phyloP scores from a whole-genome alignment of 2,888 invertebrate genomes.

The Stenichneumon culpator region DNA sequence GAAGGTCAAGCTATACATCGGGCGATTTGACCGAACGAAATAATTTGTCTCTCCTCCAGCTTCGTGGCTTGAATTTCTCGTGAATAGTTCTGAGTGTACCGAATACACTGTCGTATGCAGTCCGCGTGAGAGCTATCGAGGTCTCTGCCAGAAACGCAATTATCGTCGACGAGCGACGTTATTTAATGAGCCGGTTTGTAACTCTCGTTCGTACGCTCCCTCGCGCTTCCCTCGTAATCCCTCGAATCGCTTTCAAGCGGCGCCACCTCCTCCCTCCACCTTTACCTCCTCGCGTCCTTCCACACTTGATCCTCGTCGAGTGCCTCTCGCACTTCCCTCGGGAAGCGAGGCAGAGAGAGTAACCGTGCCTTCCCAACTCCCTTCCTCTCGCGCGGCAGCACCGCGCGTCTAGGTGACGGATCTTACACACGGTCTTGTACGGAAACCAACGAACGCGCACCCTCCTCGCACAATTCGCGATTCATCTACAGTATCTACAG shows the following conservation, averaged over 20 bases:
- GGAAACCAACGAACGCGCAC: background rate
- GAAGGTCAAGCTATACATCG: background rate
- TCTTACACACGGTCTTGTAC: constrained; percentile 8
- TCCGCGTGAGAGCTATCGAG: constrained; percentile 3
- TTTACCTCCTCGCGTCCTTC: constrained; percentile 26
- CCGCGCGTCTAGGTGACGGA: constrained; percentile 33
- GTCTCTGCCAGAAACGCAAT: constrained; percentile 50
- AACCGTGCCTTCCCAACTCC: background rate
- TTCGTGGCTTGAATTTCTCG: background rate
- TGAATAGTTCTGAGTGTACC: background rate
- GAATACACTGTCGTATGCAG: background rate
- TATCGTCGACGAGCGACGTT: constrained; percentile 49
- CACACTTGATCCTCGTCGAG: constrained; percentile 37
- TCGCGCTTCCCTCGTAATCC: constrained; percentile 22
- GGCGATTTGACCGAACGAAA: background rate
- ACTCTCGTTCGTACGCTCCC: constrained; percentile 33
- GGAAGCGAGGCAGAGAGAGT: constrained; percentile 3
- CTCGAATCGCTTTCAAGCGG: constrained; percentile 11
- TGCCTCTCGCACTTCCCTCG: constrained; percentile 6
- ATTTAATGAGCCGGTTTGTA: constrained; percentile 39
- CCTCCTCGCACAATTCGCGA: constrained; percentile 8
- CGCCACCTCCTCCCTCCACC: constrained; percentile 5
- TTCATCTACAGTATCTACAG: background rate
- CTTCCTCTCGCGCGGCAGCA: background rate
- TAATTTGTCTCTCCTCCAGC: background rate